phyloP scores from a whole-genome alignment of 2,888 invertebrate genomes.

The Dolichomitus sp. region DNA sequence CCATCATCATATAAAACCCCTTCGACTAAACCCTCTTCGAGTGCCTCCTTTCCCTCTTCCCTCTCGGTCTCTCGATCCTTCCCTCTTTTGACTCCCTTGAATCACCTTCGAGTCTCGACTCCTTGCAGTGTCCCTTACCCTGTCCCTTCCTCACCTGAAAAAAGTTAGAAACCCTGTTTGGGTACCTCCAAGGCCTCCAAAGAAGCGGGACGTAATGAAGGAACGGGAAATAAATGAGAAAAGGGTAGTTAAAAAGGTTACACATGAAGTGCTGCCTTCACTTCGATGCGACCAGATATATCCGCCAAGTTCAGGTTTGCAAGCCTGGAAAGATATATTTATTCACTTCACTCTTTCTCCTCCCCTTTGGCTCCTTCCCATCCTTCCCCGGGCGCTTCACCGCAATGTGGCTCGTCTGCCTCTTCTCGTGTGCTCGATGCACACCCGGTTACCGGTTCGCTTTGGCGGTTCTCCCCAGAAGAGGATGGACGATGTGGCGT shows the following conservation, averaged over 20 bases:
- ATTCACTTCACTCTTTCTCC: constrained; percentile 14
- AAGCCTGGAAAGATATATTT: constrained; percentile 22
- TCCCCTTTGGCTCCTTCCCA: background rate
- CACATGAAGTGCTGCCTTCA: background rate
- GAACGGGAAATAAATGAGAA: constrained; percentile 2
- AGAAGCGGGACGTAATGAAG: background rate
- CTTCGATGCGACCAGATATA: background rate
- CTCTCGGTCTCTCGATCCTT: background rate
- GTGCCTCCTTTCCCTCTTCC: constrained; percentile 47
- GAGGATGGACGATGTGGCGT: constrained; percentile 42
- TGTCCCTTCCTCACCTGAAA: constrained; percentile 29
- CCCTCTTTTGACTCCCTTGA: constrained; percentile 52
- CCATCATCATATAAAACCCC: constrained; percentile 33
- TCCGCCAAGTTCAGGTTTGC: constrained; percentile 20
- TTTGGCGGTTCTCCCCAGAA: constrained; percentile 46
- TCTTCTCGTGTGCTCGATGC: constrained; percentile 41
- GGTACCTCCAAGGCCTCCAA: background rate
- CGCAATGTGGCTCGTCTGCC: constrained; percentile 46
- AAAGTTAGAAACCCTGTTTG: constrained; percentile 18
- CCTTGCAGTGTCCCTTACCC: constrained; percentile 16
- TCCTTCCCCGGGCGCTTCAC: constrained; percentile 2
- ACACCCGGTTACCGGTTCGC: constrained; percentile 54
- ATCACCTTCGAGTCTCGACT: constrained; percentile 44
- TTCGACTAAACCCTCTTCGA: constrained; percentile 47
- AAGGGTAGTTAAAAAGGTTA: constrained; percentile 11